Percentiles rank a stretch among this genome's conserved stretches.
These are phyloP conservation scores for Mylabris sibirica DNA, from an alignment of 2,888 invertebrate species.

Conservation along the genomic window DNA sequence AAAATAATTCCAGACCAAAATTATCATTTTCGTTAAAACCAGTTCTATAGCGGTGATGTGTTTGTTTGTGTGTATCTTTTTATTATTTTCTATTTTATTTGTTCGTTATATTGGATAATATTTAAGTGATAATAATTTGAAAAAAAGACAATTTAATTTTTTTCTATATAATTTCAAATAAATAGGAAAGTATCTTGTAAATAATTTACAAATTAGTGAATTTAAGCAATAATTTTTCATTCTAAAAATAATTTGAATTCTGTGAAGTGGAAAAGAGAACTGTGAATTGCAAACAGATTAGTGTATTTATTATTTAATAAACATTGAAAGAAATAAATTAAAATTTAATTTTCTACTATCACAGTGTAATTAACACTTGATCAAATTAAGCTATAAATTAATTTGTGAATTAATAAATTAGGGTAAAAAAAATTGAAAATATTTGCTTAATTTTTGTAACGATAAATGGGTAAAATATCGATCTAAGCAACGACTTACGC, in stretches of 20 bases:
- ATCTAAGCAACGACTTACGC: too few relatives aligned
- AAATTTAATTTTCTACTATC: too few relatives aligned
- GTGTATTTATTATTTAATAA: neutral
- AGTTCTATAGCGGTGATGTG: slow-evolving; percentile 62
- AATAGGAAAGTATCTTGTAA: neutral
- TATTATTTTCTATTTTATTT: neutral
- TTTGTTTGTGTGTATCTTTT: slow-evolving; percentile 8
- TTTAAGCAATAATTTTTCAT: neutral
- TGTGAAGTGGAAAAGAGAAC: neutral
- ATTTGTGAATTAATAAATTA: too few relatives aligned
- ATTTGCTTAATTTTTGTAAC: too few relatives aligned
- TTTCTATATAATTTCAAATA: too few relatives aligned
- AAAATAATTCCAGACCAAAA: slow-evolving; percentile 96
- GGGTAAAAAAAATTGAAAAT: too few relatives aligned
- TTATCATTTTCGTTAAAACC: slow-evolving; percentile 90
- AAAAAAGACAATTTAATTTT: too few relatives aligned
- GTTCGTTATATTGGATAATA: neutral
- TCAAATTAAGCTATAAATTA: neutral
- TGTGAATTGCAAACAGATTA: neutral
- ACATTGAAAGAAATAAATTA: neutral
- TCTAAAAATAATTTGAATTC: neutral
- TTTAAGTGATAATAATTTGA: neutral
- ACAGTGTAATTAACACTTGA: too few relatives aligned
- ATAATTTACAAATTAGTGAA: neutral
- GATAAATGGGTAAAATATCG: neutral